Evolutionary conservation across 2,113 vertebrate genomes (phyloP).

Genomic region (Rhea americana): DNA sequence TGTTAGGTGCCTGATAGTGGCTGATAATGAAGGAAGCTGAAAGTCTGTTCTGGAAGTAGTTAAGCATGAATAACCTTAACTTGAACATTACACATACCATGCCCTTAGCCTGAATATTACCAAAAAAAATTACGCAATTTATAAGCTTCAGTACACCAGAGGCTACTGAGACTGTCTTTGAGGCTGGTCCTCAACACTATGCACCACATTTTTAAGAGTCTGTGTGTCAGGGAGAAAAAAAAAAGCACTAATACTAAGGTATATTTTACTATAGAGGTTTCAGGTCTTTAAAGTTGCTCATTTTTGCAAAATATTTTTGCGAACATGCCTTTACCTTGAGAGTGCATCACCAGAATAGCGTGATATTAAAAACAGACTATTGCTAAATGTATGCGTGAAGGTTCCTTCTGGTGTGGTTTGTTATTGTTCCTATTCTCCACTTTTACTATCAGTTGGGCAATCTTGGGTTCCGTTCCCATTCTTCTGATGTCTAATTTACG

Average conservation of each 20-base stretch:
- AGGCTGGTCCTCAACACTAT: neutral
- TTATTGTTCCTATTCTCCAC: neutral
- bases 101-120: neutral
- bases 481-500: neutral
- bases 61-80: neutral
- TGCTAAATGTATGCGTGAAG: neutral
- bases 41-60: neutral
- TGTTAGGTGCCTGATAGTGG: neutral
- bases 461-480: neutral
- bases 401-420: neutral
- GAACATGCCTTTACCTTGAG: slow-evolving; percentile 16
- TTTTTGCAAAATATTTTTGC: neutral
- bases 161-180: neutral
- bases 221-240: neutral
- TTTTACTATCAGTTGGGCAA: neutral
- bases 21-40: neutral
- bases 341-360: neutral
- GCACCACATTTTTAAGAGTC: neutral
- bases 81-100: neutral
- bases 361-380: neutral
- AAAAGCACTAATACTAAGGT: neutral
- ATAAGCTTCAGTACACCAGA: neutral
- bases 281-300: slow-evolving; percentile 7
- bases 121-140: neutral
- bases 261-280: neutral